These are phyloP conservation scores for Nothocercus julius DNA, from an alignment of 2,113 vertebrate species.

Conservation along the genomic window DNA sequence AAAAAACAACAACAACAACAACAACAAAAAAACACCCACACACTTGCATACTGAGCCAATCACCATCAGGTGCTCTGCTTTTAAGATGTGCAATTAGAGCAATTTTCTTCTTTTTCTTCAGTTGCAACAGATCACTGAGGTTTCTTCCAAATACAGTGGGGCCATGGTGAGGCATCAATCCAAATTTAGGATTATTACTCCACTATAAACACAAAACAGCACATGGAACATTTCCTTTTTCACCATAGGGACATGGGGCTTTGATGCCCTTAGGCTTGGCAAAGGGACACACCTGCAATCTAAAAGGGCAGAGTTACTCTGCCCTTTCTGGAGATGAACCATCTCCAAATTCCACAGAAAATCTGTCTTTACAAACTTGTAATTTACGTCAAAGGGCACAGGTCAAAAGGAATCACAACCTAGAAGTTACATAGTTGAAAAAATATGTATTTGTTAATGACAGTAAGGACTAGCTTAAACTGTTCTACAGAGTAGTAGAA, in stretches of 20 bases:
- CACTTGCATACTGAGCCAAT: not conserved
- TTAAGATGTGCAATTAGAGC: not conserved
- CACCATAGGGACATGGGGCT: not conserved
- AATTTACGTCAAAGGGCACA: not conserved
- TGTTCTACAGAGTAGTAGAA: not conserved
- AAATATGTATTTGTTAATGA: not conserved
- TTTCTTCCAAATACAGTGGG: not conserved
- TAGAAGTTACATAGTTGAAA: not conserved
- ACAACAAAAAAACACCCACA: not conserved
- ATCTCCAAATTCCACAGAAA: not conserved
- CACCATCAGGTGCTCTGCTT: not conserved
- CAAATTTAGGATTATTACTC: constrained; percentile 9
- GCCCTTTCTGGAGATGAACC: not conserved
- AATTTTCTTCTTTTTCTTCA: not conserved
- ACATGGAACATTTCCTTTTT: not conserved
- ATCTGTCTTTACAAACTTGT: not conserved
- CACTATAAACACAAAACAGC: not conserved
- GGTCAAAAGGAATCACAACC: not conserved
- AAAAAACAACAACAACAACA: too few species aligned
- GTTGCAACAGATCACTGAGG: not conserved
- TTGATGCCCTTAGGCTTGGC: not conserved
- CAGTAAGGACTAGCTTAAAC: not conserved
- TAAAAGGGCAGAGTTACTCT: not conserved
- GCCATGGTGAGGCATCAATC: not conserved
- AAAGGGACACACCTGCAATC: not conserved